Base-by-base conservation (phyloP, 2,888 invertebrate genomes). In the Cheilosia variabilis region DNA sequence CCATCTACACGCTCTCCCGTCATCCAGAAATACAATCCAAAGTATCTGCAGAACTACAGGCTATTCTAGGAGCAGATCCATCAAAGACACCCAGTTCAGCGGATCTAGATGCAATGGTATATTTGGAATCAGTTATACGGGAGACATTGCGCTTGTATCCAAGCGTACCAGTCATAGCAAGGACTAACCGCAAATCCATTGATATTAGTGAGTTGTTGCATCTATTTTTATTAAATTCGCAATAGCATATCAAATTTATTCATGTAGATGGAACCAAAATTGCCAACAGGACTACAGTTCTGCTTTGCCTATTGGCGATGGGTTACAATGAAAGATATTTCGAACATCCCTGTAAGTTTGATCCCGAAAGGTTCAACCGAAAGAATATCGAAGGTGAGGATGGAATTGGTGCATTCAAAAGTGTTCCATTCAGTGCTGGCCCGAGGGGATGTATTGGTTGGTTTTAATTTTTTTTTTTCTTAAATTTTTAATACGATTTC, bases 391-490 rank as follows among this genome's bases (percentile, higher is more conserved):
- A 77, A 2, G 68, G 87, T 2, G 75, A 80, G 4, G 78, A 55
- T 2, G 89, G 87, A 24, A 82, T 90, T 19, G 88, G 92, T 83
- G 92, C 93, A 0, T 94, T 93, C 87, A 92, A 92, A 43, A 95
- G 93, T 91, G 90, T 95, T 10, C 93, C 94, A 0, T 95, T 95
- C 83, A 95, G 95, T 88, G 95, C 95, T 19, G 95, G 95, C 0
- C 94, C 94, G 0, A 93, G 95, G 68, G 95, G 95, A 69, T 91
- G 91, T 47, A 88, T 91, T 79, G 91, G 91, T 89, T 34, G 10
- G 50, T 50, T 15, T 1, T 27, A 1, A 9, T 10, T 15, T 31
- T 22, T n/a, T 7, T 15, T 10, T 43, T 1, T 10, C 3, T 17
- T n/a, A n/a, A 5, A 19, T 9, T 43, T 24, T 57, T 41, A 34